These are phyloP conservation scores for Struthio camelus DNA, from an alignment of 2,113 vertebrate species.

Conservation along the genomic window DNA sequence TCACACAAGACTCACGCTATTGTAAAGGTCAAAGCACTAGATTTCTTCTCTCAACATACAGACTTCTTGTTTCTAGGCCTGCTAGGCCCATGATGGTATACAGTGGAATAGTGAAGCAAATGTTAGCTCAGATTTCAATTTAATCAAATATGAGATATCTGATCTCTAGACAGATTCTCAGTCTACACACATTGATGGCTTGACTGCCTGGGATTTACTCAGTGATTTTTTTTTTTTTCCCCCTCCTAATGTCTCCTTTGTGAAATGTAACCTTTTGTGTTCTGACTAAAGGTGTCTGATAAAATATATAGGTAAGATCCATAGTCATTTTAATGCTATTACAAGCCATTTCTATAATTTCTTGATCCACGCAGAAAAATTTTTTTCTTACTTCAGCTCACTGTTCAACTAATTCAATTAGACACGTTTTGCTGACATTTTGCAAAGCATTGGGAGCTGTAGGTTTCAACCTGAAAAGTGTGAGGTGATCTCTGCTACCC, in stretches of 20 bases:
- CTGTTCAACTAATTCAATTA: neutral
- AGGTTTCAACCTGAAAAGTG: neutral
- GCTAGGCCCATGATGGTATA: neutral
- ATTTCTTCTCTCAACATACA: neutral
- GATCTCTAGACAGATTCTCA: neutral
- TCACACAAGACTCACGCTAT: neutral
- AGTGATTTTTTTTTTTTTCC: neutral
- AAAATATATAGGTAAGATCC: neutral
- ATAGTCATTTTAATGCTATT: neutral
- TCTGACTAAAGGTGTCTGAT: neutral
- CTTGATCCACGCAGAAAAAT: neutral
- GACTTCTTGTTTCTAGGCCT: neutral
- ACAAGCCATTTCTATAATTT: neutral
- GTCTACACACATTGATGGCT: slow-evolving; percentile 1
- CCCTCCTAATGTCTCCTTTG: neutral
- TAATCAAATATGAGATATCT: neutral
- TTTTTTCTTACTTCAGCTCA: neutral
- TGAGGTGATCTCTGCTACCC: neutral
- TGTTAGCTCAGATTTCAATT: slow-evolving; percentile 37
- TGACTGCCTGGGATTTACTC: neutral
- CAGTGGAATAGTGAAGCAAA: neutral
- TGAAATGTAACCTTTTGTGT: neutral
- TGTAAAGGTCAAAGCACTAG: slow-evolving; percentile 13
- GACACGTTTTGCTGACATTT: neutral
- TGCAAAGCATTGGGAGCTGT: neutral